Percentiles rank a stretch among this genome's conserved stretches.
These are phyloP conservation scores for Dasyprocta punctata DNA, from an alignment of 2,113 vertebrate genomes.

Conservation along the genomic window DNA sequence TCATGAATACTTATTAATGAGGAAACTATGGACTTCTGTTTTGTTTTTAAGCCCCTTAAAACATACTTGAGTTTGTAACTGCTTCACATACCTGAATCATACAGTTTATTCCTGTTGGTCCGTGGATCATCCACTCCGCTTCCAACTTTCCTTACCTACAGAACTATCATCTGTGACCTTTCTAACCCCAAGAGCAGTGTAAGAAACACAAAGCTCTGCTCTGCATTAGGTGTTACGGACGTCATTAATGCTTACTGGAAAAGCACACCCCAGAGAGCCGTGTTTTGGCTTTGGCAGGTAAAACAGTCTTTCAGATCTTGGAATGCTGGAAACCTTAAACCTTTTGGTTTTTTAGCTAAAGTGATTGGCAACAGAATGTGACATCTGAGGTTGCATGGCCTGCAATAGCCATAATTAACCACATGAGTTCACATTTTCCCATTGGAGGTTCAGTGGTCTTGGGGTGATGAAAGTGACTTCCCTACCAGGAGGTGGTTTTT, in stretches of 20 bases:
- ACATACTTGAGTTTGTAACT: slow-evolving; percentile 42
- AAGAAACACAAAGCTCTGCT: slow-evolving; percentile 69
- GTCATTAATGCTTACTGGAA: slow-evolving; percentile 76
- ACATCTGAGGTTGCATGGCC: slow-evolving; percentile 67
- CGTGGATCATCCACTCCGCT: neutral
- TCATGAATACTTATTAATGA: slow-evolving; percentile 33
- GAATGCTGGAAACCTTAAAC: slow-evolving; percentile 72
- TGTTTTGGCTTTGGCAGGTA: slow-evolving; percentile 73
- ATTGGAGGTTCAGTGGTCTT: slow-evolving; percentile 44
- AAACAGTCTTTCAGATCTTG: slow-evolving; percentile 69
- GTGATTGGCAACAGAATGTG: slow-evolving; percentile 78
- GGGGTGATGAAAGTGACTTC: slow-evolving; percentile 80
- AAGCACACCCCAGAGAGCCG: slow-evolving; percentile 45
- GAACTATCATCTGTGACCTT: slow-evolving; percentile 70
- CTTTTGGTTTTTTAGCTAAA: slow-evolving; percentile 59
- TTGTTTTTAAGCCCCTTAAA: slow-evolving; percentile 33
- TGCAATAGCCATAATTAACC: slow-evolving; percentile 30
- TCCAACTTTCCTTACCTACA: slow-evolving; percentile 22
- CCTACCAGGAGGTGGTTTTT: slow-evolving; percentile 77
- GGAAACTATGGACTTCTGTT: slow-evolving; percentile 2
- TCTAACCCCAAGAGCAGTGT: slow-evolving; percentile 31
- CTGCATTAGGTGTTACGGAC: slow-evolving; percentile 41
- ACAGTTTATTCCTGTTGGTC: slow-evolving; percentile 45
- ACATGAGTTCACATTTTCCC: slow-evolving; percentile 60
- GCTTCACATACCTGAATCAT: slow-evolving; percentile 55